A percentile compares a stretch with the other conserved stretches of the same genome.
phyloP scores from a whole-genome alignment of 2,113 vertebrate species.

The Aviceda subcristata region DNA sequence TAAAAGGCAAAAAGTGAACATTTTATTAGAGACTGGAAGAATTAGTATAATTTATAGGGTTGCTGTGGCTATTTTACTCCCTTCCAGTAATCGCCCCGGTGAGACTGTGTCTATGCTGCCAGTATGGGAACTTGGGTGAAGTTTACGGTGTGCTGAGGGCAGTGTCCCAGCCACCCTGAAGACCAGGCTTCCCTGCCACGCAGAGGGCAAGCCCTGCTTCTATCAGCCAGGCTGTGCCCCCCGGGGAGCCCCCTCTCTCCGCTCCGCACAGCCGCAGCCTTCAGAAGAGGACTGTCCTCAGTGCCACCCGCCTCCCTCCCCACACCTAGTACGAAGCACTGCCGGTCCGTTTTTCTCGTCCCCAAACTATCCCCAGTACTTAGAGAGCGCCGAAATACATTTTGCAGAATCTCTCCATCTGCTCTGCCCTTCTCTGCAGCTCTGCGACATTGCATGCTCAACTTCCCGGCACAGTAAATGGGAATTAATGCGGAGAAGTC shows the following conservation, averaged over 20 bases:
- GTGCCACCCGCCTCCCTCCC: background rate
- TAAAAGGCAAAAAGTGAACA: background rate
- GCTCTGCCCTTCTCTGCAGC: background rate
- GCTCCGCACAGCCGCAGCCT: rapidly evolving
- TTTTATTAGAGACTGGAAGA: background rate
- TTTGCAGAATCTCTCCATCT: background rate
- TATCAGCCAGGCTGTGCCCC: background rate
- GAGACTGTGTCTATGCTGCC: rapidly evolving
- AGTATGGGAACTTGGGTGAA: background rate
- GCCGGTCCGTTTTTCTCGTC: background rate
- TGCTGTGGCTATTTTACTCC: background rate
- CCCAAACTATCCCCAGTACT: background rate
- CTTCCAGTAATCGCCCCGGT: background rate
- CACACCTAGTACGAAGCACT: rapidly evolving
- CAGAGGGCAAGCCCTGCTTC: background rate
- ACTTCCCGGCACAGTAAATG: background rate
- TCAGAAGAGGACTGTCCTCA: background rate
- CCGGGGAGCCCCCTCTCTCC: rapidly evolving
- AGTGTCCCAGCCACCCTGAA: background rate
- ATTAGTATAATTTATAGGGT: background rate
- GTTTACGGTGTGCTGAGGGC: background rate
- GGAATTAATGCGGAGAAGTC: background rate
- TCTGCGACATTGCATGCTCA: background rate
- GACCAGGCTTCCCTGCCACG: background rate
- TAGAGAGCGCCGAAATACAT: background rate